phyloP scores from a whole-genome alignment of 2,888 invertebrate species.

The Clepsis dumicolana region DNA sequence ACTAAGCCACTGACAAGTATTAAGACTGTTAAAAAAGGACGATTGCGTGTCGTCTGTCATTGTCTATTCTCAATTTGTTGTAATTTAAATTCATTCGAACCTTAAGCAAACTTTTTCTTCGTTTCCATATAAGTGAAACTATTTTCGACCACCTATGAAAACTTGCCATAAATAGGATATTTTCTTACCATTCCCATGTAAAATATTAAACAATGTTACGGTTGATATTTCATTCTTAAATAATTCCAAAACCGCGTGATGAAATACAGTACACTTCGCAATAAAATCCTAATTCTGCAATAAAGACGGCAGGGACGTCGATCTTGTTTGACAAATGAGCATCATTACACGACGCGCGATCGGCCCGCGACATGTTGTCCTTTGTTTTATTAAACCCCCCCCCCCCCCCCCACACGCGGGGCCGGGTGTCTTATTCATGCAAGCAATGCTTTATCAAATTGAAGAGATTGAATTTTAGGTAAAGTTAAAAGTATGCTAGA shows the following conservation, averaged over 20 bases:
- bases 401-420: conserved; percentile 66
- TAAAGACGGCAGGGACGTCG: conserved; percentile 51
- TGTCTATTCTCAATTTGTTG: no score
- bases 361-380: conserved; percentile 78
- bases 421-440: conserved; percentile 58
- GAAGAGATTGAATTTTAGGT: not conserved
- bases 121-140: no score
- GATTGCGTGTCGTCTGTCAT: no score
- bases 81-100: no score
- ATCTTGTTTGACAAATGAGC: conserved; percentile 84
- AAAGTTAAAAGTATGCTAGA: not conserved
- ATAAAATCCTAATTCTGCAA: conserved; percentile 32
- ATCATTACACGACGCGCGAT: conserved; percentile 84
- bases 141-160: no score
- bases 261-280: not conserved
- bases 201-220: no score
- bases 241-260: not conserved
- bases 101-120: no score
- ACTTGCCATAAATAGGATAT: no score
- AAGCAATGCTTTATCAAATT: conserved; percentile 30
- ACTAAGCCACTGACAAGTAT: no score
- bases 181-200: no score
- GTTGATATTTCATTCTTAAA: no score
- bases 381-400: conserved; percentile 84
- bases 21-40: no score